Base-by-base conservation (phyloP, 2,113 vertebrate species). In the Patagioenas fasciata region DNA sequence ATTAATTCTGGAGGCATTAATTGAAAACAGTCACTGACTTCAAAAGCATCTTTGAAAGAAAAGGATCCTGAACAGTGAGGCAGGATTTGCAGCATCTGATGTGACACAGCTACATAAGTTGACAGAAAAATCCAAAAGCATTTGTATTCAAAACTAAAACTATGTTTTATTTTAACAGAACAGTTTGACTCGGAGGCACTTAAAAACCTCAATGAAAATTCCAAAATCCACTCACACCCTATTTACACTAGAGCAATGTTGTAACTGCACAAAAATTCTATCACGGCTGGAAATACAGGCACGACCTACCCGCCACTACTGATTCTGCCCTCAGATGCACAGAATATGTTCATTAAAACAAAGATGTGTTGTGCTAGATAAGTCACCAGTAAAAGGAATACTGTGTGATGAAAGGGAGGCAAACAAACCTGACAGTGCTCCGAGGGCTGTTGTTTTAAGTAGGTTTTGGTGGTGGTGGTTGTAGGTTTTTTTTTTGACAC, bases 41-140 rank as follows among this genome's bases (percentile, higher is more conserved):
- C 75, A 94, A 92, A 95, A 70, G 64, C 42, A 58, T 70, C 60
- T 94, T 73, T 83, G 75, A 92, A 96, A 88, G n/a, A 80, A n/a
- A 93, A 85, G 71, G 83, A 85, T 73, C 40, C 69, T n/a, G 40
- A 71, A 58, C 6, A 42, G 25, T 2, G 6, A 62, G 70, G 64
- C 65, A 66, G 47, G 32, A 80, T 88, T 73, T 88, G 31, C 1
- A 1, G 64, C 32, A 62, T 70, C n/a, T 51, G 69, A 73, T 51
- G 7, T 29, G 58, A 85, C 29, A 0, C 3, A 72, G 20, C 31
- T 69, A 57, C 2, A 2, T 6, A 65, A 69, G 18, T 53, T 73
- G 44, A 87, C 1, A 85, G 20, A 84, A 93, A 94, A 85, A 31
- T 12, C n/a, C 90, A 4, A 15, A 80, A 69, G 81, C 6, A 4